Base-by-base conservation (phyloP, 2,113 vertebrate species). In the Phyllopteryx taeniolatus region DNA sequence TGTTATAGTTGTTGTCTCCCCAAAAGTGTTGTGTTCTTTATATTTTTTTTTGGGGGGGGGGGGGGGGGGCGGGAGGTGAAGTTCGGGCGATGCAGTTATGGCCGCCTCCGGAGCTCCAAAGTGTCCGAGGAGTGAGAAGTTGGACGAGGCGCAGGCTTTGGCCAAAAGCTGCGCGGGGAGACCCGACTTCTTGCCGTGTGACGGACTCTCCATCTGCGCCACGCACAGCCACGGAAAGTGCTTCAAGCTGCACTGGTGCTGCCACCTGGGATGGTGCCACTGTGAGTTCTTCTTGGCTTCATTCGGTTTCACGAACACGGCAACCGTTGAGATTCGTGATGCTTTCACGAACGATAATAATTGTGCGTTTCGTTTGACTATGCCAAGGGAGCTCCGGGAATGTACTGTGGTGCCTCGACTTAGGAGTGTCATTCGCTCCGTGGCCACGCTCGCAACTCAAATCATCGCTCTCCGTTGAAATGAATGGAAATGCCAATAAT, bases 221-320 rank as follows among this genome's bases (percentile, higher is more conserved):
- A 99, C 96, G 57, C 97, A 99, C 93, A 99, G 96, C 91, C 97
- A 99, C 73, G 97, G 97, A 86, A 96, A 96, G 92, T 98, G 96
- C 93, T 99, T 98, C 94, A 97, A 96, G 88, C 96, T 98, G 85
- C 97, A 99, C 93, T 98, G 96, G 97, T 98, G 97, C 93, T 99
- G 97, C 87, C 97, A 98, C 92, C 92, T 99, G 83, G 97, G 97
- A 85, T 99, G 97, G 96, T 98, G 97, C 88, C 97, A 99, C 93
- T 99, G 97, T 99, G 93, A 98, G 96, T 97, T 86, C 39, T 61
- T 70, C 4, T 2, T 53, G 57, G 0, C 61, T 77, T 67, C 20
- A 13, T 65, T 22, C n/a, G 44, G 20, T 46, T 3, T 20, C 4
- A 8, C 8, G 17, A 14, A 51, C 35, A 56, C 5, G 17, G 49